Conservation (phyloP, 2,797 vertebrate genomes). For the Trachops cirrhosus region DNA sequence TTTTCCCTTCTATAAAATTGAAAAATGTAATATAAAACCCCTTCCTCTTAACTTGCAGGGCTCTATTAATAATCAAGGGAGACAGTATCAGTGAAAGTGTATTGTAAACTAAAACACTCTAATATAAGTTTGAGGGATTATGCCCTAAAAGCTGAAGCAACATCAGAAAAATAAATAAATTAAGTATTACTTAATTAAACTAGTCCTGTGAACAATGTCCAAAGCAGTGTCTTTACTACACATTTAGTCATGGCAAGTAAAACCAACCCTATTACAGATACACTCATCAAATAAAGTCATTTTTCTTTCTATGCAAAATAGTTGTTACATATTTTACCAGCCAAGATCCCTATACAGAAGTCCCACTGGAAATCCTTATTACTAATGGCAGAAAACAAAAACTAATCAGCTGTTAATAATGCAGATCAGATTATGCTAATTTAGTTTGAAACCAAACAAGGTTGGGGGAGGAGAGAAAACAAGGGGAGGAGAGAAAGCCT, state of each 20-base stretch:
- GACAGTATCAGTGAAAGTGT: not conserved
- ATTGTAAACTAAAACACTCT: not conserved
- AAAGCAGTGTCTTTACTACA: not conserved
- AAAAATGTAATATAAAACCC: not conserved
- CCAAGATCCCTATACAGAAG: conserved; percentile 54
- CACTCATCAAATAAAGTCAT: not conserved
- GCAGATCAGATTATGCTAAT: conserved; percentile 59
- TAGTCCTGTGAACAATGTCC: not conserved
- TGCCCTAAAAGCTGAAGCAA: not conserved
- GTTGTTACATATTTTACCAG: not conserved
- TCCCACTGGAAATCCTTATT: conserved; percentile 57
- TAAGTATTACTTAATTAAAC: not conserved
- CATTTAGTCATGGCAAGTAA: not conserved
- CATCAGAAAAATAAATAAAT: not conserved
- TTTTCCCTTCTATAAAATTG: conserved; percentile 13
- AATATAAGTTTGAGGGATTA: not conserved
- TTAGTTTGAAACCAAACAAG: conserved; percentile 55
- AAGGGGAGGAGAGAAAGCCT: conserved; percentile 44
- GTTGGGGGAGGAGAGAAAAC: conserved; percentile 33
- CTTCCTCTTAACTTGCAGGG: not conserved
- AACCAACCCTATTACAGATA: not conserved
- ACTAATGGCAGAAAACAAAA: conserved; percentile 55
- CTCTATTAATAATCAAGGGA: not conserved
- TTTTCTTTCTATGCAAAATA: not conserved
- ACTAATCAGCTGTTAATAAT: conserved; percentile 62